Evolutionary conservation across 2,113 vertebrate species (phyloP).

Genomic region (Pardalotus punctatus): DNA sequence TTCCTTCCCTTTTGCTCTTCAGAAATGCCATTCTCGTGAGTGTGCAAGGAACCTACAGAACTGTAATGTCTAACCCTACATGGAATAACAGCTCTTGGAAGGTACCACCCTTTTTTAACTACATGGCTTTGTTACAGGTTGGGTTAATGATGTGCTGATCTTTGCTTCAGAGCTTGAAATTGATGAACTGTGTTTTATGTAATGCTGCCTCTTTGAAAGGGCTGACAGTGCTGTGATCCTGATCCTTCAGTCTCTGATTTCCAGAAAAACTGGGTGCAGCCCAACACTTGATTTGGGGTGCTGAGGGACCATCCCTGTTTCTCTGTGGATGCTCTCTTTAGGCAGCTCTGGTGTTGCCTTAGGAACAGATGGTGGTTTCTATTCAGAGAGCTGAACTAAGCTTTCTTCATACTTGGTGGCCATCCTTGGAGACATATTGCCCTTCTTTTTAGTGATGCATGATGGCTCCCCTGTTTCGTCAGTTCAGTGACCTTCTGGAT

Average conservation of each 20-base stretch:
- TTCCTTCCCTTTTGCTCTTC: constrained; percentile 56
- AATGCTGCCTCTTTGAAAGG: neutral
- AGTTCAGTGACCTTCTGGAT: neutral
- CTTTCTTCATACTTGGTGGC: neutral
- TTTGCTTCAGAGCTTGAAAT: neutral
- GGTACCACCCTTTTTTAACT: constrained; percentile 56
- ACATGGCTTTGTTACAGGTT: neutral
- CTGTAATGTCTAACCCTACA: constrained; percentile 65
- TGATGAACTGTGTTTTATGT: neutral
- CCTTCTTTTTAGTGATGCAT: neutral
- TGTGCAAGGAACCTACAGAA: constrained; percentile 26
- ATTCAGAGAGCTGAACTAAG: constrained; percentile 35
- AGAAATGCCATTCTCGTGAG: constrained; percentile 67
- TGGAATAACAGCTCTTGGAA: constrained; percentile 52
- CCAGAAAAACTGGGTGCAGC: neutral
- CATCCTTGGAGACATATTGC: neutral
- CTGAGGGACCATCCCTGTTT: neutral
- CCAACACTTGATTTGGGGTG: neutral
- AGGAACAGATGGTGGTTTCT: constrained; percentile 59
- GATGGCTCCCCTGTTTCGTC: neutral
- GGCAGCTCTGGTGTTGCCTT: constrained; percentile 14
- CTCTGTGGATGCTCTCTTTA: neutral
- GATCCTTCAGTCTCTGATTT: neutral
- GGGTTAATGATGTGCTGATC: neutral
- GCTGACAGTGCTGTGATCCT: neutral